Conservation (phyloP, 2,888 invertebrate genomes). For the Cancer borealis region DNA sequence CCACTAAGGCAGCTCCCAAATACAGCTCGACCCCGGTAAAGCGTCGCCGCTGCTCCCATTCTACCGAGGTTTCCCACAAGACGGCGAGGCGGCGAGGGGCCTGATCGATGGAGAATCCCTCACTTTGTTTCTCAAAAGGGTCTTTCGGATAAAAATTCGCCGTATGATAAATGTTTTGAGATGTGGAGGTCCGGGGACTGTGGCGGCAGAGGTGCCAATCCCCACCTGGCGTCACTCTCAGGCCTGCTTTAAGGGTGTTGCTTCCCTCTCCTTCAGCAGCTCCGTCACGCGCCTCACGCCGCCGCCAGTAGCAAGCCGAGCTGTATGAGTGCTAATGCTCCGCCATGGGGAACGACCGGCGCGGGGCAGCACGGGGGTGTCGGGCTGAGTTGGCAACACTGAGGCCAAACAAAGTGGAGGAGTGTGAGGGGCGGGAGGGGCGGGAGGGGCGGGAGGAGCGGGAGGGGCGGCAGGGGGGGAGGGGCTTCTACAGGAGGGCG, state of each 20-base stretch:
- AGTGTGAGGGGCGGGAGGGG: neutral
- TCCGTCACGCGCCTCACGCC: neutral
- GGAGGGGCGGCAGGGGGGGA: neutral
- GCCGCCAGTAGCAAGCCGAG: neutral
- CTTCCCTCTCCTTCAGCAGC: constrained; percentile 23
- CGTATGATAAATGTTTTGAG: constrained; percentile 41
- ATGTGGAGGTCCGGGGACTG: neutral
- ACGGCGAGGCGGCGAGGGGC: neutral
- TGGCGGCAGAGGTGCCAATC: constrained; percentile 52
- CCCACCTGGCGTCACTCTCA: neutral
- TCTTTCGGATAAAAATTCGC: constrained; percentile 42
- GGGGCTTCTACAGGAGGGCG: constrained; percentile 15
- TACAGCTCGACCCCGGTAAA: constrained; percentile 62
- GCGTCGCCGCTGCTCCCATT: constrained; percentile 38
- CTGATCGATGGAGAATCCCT: constrained; percentile 45
- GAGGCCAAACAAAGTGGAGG: constrained; percentile 12
- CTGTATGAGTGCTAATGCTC: neutral
- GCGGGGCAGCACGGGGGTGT: constrained; percentile 4
- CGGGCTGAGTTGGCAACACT: neutral
- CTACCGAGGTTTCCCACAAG: constrained; percentile 50
- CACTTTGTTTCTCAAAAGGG: constrained; percentile 36
- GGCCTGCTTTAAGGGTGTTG: neutral
- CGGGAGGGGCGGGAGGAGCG: neutral
- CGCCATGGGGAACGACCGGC: constrained; percentile 37
- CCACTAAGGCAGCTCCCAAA: constrained; percentile 71